Percentiles rank a stretch among this genome's conserved stretches.
phyloP scores from a whole-genome alignment of 2,888 invertebrate genomes.

The Yponomeuta malinellus region DNA sequence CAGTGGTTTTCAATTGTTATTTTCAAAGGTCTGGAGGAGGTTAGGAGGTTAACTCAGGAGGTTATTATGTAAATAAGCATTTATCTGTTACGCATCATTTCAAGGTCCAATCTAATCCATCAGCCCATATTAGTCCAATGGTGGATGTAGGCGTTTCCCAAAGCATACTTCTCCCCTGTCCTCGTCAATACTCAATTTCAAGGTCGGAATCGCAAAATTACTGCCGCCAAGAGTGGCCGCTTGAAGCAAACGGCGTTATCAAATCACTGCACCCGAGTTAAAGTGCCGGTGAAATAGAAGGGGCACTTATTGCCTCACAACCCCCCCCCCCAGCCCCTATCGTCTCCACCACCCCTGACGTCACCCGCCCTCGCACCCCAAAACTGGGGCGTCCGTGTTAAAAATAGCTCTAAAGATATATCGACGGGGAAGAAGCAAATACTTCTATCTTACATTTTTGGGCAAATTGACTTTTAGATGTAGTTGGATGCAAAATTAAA shows the following conservation, averaged over 20 bases:
- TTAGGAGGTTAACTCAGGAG: no score
- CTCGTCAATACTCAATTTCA: background rate
- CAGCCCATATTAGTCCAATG: no score
- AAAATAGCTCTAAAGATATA: conserved; percentile 15
- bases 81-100: no score
- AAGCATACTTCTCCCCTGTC: background rate
- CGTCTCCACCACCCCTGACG: conserved; percentile 17
- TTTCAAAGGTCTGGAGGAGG: no score
- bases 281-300: conserved; percentile 70
- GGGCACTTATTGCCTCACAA: conserved; percentile 63
- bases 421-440: no score
- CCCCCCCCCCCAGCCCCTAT: conserved; percentile 21
- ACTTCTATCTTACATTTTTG: no score
- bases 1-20: no score
- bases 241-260: conserved; percentile 73
- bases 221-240: conserved; percentile 51
- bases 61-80: no score
- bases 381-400: conserved; percentile 16
- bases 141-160: background rate
- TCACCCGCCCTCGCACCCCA: conserved; percentile 9
- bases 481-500: no score
- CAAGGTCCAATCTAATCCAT: no score
- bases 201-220: conserved; percentile 48
- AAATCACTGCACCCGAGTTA: conserved; percentile 73
- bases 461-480: no score